Base-by-base conservation (phyloP, 2,797 vertebrate species). In the Sebastolobus altivelis region DNA sequence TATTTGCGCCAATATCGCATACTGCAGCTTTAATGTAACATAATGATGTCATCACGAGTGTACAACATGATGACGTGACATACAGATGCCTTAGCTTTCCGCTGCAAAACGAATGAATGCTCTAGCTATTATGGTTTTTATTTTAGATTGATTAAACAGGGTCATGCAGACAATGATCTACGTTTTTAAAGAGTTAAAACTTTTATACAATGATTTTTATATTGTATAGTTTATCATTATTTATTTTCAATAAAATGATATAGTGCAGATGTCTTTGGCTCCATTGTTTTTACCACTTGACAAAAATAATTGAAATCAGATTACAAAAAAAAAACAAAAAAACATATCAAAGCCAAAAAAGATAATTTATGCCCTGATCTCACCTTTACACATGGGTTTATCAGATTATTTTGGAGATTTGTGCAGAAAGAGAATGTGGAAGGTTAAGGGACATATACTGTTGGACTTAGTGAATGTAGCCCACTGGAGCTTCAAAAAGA, bases 401-500 rank as follows among this genome's bases (percentile, higher is more conserved):
- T 77, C 58, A 40, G 38, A 54, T 75, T 8, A 31, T 63, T 43
- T 62, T 59, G 63, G 62, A 60, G 54, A 70, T 77, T 46, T 74
- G 59, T 46, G 37, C 29, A 43, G 58, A 31, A 62, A 54, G 25
- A 38, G 12, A 46, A 58, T 46, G 33, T 82, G 20, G 18, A 72
- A 67, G 60, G 80, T 81, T 37, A 77, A 25, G 6, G 31, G 8
- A 58, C 85, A 71, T 43, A 11, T 67, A 56, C 40, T 22, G 54
- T 40, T 76, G 27, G 71, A 75, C 4, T 18, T 75, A 72, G n/a
- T 43, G 16, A 65, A 74, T 58, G 40, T 55, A 68, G 37, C 66
- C 31, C 52, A 76, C 35, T 40, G 52, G 33, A 85, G 71, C 56
- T 81, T 35, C 11, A 74, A 72, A 83, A 69, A 80, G 56, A 84